phyloP scores from a whole-genome alignment of 2,888 invertebrate genomes.

The Marronus borbonicus region DNA sequence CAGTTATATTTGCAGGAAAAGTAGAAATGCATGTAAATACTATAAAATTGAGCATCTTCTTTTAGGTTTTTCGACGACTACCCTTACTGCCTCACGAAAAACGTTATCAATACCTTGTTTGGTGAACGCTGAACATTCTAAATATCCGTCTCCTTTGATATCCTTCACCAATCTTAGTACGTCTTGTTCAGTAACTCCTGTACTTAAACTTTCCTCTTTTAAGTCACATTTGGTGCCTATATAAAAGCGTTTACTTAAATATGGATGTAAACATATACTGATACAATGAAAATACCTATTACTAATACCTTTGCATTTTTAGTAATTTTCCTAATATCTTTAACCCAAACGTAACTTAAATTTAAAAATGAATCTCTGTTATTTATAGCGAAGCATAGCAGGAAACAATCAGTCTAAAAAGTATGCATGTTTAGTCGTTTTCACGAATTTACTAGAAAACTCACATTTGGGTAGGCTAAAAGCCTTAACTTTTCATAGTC shows the following conservation, averaged over 20 bases:
- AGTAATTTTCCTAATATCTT: conserved; percentile 44
- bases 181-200: conserved; percentile 77
- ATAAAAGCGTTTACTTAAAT: conserved; percentile 7
- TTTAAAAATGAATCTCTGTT: conserved; percentile 68
- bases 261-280: background rate
- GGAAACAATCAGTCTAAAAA: conserved; percentile 86
- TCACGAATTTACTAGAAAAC: conserved; percentile 56
- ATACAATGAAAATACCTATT: conserved; percentile 28
- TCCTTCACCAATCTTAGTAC: conserved; percentile 83
- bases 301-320: conserved; percentile 44
- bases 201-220: conserved; percentile 69
- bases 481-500: conserved; percentile 88
- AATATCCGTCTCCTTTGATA: conserved; percentile 64
- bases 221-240: conserved; percentile 46
- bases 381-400: conserved; percentile 84
- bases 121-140: conserved; percentile 66
- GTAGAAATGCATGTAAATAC: background rate
- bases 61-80: conserved; percentile 66
- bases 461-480: conserved; percentile 86
- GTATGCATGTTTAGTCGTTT: background rate
- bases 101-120: conserved; percentile 65
- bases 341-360: conserved; percentile 47
- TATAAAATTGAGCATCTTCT: conserved; percentile 51
- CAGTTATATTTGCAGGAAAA: conserved; percentile 11
- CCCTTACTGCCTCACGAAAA: conserved; percentile 65